These are phyloP conservation scores for Perognathus longimembris DNA, from an alignment of 2,113 vertebrate genomes.

Conservation along the genomic window DNA sequence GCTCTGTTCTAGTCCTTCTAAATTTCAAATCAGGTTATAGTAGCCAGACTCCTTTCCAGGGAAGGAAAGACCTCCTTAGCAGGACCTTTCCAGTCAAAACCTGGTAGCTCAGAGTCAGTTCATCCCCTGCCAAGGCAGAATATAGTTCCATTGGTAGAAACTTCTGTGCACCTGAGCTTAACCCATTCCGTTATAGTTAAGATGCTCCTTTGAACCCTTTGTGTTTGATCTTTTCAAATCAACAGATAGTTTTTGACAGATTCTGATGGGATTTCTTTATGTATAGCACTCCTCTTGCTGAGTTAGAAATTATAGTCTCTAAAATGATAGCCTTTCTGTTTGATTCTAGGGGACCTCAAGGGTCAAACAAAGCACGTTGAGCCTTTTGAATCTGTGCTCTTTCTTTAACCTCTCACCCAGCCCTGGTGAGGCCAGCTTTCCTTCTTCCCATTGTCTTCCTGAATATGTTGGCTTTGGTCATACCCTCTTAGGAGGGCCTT, in stretches of 20 bases:
- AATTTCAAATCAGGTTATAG: not conserved
- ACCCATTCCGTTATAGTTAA: constrained; percentile 58
- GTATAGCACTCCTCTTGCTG: constrained; percentile 79
- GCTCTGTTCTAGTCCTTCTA: constrained; percentile 30
- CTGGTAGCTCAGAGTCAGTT: not conserved
- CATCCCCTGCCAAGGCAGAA: not conserved
- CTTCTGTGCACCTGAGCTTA: constrained; percentile 46
- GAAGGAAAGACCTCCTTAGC: not conserved
- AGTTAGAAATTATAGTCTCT: constrained; percentile 81
- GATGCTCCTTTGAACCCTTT: constrained; percentile 77
- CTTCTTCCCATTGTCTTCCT: constrained; percentile 57
- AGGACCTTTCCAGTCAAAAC: not conserved
- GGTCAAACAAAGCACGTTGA: constrained; percentile 59
- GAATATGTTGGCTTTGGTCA: constrained; percentile 51
- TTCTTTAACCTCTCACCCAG: constrained; percentile 41
- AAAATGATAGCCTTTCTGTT: constrained; percentile 84
- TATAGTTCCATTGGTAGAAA: not conserved
- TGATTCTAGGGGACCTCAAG: constrained; percentile 74
- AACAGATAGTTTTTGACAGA: constrained; percentile 77
- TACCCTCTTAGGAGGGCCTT: constrained; percentile 50
- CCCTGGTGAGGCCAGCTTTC: constrained; percentile 37
- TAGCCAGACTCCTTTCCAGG: not conserved
- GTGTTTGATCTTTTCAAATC: constrained; percentile 78
- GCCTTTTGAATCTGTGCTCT: constrained; percentile 38
- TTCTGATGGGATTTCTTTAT: constrained; percentile 72